Base-by-base conservation (phyloP, 2,888 invertebrate species). In the Koerneria pararmatus region DNA sequence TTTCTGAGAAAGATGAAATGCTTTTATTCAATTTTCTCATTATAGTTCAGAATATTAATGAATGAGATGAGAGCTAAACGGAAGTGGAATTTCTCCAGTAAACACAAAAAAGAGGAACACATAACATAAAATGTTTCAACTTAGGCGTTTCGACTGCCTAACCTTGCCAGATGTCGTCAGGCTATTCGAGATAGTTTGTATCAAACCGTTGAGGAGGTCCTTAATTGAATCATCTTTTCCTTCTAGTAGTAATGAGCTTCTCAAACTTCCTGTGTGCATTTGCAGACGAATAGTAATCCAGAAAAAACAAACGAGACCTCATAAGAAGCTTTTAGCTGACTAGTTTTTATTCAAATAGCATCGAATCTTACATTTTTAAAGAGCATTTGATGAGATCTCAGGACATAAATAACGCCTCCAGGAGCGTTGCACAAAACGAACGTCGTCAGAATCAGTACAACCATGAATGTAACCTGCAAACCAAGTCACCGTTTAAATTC, bases 361-460 rank as follows among this genome's bases (percentile, higher is more conserved):
- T n/a, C n/a, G n/a, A n/a, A n/a, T 1, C 19, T 19, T 57, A 32
- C 57, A 32, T 57, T 8, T 15, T 6, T 15, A 8, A 11, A 57
- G 15, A 57, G 2, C 32, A 63, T 3, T 1, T 31, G 29, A 32
- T 63, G 56, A 32, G 22, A 22, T 32, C 37, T 22, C 1, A 35
- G 31, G 6, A 72, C 61, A 58, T 71, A 76, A 48, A 72, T 67
- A 11, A 74, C 35, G 11, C 74, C 74, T 29, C 74, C 74, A 0
- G 76, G 76, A 3, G 68, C 66, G 58, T 76, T 76, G 71, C 72
- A 76, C 15, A 74, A 69, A 24, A 76, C 67, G 69, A 76, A 76
- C 2, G 68, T 68, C 56, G 69, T 71, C 19, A 74, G 63, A 56
- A 76, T 75, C n/a, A 73, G 72, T 35, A 69, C 71, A 27, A 76